phyloP scores from a whole-genome alignment of 2,113 vertebrate species.

The Amblyornis subalaris region DNA sequence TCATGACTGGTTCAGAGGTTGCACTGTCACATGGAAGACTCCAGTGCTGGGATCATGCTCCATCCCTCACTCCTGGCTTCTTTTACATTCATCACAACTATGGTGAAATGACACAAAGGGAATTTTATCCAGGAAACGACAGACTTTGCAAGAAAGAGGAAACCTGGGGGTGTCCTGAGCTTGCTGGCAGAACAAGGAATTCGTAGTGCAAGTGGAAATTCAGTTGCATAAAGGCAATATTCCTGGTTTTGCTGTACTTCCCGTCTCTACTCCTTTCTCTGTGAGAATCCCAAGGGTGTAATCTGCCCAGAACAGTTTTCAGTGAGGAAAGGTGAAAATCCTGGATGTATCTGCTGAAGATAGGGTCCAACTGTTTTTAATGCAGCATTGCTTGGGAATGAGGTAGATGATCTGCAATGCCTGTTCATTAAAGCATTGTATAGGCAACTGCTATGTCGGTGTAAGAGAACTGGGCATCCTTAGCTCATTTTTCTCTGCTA shows the following conservation, averaged over 20 bases:
- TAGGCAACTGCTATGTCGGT: neutral
- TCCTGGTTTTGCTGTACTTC: neutral
- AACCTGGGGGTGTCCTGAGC: fast-evolving
- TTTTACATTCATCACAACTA: neutral
- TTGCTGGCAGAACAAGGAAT: fast-evolving
- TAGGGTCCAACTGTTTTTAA: fast-evolving
- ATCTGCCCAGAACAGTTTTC: fast-evolving
- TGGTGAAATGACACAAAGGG: fast-evolving
- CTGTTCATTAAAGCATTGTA: neutral
- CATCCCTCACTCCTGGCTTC: neutral
- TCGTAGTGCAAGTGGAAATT: neutral
- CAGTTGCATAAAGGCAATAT: neutral
- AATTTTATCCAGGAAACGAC: neutral
- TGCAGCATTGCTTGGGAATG: neutral
- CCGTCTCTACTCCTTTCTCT: neutral
- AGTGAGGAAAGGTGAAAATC: neutral
- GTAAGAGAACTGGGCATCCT: neutral
- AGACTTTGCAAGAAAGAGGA: neutral
- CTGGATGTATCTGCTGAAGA: neutral
- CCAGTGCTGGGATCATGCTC: neutral
- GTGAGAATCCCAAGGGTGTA: neutral
- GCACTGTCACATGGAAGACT: neutral
- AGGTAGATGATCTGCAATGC: neutral
- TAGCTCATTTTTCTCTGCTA: neutral
- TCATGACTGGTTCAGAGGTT: fast-evolving